Evolutionary conservation across 2,797 vertebrate species (phyloP).

Genomic region (Poecile montanus): DNA sequence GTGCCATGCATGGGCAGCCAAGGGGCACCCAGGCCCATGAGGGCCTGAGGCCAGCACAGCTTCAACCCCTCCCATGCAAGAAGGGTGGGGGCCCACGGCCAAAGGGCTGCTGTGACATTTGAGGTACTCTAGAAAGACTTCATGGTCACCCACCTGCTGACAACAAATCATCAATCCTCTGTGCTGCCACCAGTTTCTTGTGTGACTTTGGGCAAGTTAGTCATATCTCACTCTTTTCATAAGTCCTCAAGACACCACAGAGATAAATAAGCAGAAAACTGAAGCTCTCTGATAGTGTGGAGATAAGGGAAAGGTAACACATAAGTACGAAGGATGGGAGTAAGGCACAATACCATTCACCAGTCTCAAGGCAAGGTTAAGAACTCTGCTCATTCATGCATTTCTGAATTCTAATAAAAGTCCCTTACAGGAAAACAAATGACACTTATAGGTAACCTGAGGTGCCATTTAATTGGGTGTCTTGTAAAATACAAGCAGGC

Average conservation of each 20-base stretch:
- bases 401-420: neutral
- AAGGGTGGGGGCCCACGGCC: neutral
- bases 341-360: neutral
- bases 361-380: neutral
- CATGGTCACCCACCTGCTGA: neutral
- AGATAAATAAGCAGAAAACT: neutral
- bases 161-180: neutral
- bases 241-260: neutral
- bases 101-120: neutral
- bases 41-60: neutral
- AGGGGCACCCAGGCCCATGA: accelerated
- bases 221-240: neutral
- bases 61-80: neutral
- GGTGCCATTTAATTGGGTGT: neutral
- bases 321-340: accelerated
- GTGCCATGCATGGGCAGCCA: neutral
- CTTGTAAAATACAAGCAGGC: neutral
- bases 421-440: neutral
- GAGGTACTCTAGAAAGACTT: neutral
- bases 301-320: neutral
- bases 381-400: neutral
- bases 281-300: neutral
- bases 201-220: neutral
- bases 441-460: neutral
- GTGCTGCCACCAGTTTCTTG: neutral